Evolutionary conservation across 2,113 vertebrate species (phyloP).

Genomic region (Rhombomys opimus): DNA sequence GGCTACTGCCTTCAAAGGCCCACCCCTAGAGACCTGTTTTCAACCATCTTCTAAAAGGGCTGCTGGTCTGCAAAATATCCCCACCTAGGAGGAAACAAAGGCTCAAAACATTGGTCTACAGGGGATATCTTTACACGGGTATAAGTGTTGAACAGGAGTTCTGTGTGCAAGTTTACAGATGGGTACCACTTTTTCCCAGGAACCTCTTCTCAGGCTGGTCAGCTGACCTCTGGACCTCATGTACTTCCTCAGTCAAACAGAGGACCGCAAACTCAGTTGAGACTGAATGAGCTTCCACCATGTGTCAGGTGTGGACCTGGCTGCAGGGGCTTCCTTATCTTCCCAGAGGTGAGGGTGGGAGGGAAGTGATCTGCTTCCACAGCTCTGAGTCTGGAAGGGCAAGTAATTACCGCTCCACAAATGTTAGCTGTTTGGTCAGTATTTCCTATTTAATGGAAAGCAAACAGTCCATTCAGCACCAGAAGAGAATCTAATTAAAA

Average conservation of each 20-base stretch:
- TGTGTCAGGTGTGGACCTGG: background rate
- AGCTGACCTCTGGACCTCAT: background rate
- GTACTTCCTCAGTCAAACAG: background rate
- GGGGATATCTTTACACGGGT: background rate
- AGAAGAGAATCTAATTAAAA: constrained; percentile 55
- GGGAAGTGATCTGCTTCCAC: background rate
- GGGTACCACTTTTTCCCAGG: background rate
- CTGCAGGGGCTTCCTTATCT: background rate
- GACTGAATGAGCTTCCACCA: background rate
- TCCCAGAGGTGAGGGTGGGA: background rate
- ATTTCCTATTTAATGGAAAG: constrained; percentile 60
- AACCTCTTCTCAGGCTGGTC: background rate
- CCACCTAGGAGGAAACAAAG: background rate
- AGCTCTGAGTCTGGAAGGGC: background rate
- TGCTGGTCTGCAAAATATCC: background rate
- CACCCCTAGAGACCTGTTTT: background rate
- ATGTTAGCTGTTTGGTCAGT: constrained; percentile 23
- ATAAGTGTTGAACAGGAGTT: background rate
- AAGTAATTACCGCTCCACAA: constrained; percentile 30
- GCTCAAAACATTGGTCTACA: background rate
- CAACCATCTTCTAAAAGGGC: background rate
- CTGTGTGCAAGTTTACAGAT: background rate
- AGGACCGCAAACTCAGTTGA: background rate
- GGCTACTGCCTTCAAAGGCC: background rate
- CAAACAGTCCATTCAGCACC: constrained; percentile 2